These are phyloP conservation scores for Zaprionus taronus DNA, from an alignment of 1,140 invertebrate genomes.

Conservation along the genomic window DNA sequence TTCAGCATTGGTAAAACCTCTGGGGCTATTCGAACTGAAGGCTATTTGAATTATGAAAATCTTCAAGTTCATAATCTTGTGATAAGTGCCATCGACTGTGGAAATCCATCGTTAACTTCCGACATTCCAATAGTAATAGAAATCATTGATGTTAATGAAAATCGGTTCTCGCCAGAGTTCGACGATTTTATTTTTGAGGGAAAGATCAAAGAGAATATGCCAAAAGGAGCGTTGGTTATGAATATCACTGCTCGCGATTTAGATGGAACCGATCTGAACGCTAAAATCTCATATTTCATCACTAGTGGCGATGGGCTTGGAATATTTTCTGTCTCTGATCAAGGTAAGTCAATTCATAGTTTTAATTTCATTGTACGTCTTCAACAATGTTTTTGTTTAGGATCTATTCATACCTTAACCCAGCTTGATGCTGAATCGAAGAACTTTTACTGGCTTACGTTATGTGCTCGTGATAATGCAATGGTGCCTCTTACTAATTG, in stretches of 20 bases:
- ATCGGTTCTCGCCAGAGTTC: conserved; percentile 93
- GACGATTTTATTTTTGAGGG: conserved; percentile 91
- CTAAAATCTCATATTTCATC: conserved; percentile 93
- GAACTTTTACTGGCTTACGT: conserved; percentile 95
- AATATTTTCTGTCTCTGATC: conserved; percentile 94
- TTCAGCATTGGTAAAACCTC: conserved; percentile 93
- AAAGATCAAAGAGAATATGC: conserved; percentile 90
- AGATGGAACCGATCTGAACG: conserved; percentile 91
- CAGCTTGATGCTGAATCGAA: conserved; percentile 95
- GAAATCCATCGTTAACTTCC: conserved; percentile 89
- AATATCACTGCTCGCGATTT: conserved; percentile 91
- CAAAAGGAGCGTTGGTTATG: conserved; percentile 90
- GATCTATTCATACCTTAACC: conserved; percentile 92
- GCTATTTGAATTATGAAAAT: conserved; percentile 93
- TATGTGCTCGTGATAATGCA: conserved; percentile 95
- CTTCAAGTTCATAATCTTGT: conserved; percentile 94
- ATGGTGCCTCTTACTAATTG: conserved; percentile 93
- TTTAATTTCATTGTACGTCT: neutral
- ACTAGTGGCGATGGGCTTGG: conserved; percentile 95
- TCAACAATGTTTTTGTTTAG: conserved; percentile 85
- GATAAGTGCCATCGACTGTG: conserved; percentile 92
- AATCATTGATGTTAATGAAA: conserved; percentile 97
- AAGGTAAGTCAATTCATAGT: conserved; percentile 88
- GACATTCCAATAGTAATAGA: conserved; percentile 93
- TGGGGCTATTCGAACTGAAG: conserved; percentile 92